Percentiles rank a stretch among this genome's conserved stretches.
Conservation (phyloP, 1,140 invertebrate species). For the Drusus annulatus region DNA sequence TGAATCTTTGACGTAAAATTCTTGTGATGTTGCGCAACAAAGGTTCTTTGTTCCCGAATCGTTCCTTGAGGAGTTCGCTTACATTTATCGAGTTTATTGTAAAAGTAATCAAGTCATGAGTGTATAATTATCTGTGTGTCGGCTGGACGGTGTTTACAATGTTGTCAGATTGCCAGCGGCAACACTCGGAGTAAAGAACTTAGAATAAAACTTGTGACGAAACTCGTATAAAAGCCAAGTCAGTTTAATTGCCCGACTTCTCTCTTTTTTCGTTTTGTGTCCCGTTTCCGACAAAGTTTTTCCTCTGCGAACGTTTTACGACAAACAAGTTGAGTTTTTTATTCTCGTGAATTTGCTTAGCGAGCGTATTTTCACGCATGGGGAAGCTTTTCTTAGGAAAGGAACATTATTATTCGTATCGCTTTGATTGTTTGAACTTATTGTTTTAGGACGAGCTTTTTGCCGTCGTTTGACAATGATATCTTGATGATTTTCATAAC, state of each 20-base stretch:
- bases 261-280: slow-evolving; percentile 11
- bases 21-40: neutral
- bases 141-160: slow-evolving; percentile 5
- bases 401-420: neutral
- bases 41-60: neutral
- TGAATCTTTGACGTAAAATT: neutral
- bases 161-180: slow-evolving; percentile 28
- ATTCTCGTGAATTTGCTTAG: neutral
- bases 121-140: neutral
- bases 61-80: neutral
- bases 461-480: neutral
- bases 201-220: neutral
- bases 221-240: neutral
- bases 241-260: too few species aligned
- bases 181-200: slow-evolving; percentile 21
- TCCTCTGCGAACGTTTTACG: neutral
- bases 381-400: neutral
- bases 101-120: neutral
- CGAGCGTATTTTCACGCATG: neutral
- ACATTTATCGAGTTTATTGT: neutral
- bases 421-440: neutral
- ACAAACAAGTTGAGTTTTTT: neutral
- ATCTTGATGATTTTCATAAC: neutral
- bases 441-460: neutral
- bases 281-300: slow-evolving; percentile 19